A percentile compares a stretch with the other conserved stretches of the same genome.
Evolutionary conservation across 1,140 invertebrate genomes (phyloP).

Genomic region (Zaprionus ornatus): DNA sequence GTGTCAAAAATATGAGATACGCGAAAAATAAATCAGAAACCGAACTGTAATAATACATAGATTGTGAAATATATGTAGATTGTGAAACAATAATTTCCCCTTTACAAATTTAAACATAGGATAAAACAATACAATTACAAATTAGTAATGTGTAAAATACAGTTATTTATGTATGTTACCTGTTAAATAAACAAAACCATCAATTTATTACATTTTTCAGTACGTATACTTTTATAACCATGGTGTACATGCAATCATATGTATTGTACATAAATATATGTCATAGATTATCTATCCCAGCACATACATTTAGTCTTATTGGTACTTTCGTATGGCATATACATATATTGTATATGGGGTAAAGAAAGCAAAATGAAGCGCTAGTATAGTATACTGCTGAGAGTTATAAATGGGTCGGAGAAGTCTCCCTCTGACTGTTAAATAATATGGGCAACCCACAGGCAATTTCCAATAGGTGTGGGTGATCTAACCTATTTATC

Average conservation of each 20-base stretch:
- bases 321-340: too few species aligned
- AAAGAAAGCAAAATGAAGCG: too few species aligned
- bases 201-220: slow-evolving; percentile 20
- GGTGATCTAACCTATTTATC: too few species aligned
- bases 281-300: neutral
- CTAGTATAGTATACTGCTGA: too few species aligned
- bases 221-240: slow-evolving; percentile 3
- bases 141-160: slow-evolving; percentile 54
- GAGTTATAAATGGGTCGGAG: too few species aligned
- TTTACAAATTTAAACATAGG: slow-evolving; percentile 61
- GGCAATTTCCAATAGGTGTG: too few species aligned
- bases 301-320: neutral
- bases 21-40: slow-evolving; percentile 49
- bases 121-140: slow-evolving; percentile 44
- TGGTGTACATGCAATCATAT: neutral
- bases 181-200: slow-evolving; percentile 50
- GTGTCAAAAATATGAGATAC: slow-evolving; percentile 61
- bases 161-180: slow-evolving; percentile 49
- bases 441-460: too few species aligned
- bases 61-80: slow-evolving; percentile 47
- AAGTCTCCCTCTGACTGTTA: too few species aligned
- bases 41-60: slow-evolving; percentile 72
- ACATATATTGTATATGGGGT: too few species aligned
- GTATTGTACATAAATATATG: neutral
- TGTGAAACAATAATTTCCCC: slow-evolving; percentile 77